Conservation (phyloP, 2,888 invertebrate species). For the Adelphocoris suturalis region DNA sequence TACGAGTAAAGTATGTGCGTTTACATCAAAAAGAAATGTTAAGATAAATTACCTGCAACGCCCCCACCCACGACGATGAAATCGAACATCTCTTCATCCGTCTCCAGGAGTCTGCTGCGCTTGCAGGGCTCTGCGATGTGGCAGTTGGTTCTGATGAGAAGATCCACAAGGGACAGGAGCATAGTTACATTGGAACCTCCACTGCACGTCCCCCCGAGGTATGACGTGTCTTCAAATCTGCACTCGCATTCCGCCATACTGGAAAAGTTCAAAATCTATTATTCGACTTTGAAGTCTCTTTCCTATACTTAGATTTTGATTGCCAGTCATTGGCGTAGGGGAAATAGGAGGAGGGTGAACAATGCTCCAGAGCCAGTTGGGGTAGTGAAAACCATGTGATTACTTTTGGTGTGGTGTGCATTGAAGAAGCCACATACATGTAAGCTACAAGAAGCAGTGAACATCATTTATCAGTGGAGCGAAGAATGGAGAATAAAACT, state of each 20-base stretch:
- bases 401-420: no score
- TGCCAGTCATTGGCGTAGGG: no score
- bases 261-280: background rate
- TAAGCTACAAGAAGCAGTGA: no score
- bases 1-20: no score
- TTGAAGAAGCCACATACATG: no score
- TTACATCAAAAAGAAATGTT: background rate
- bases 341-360: no score
- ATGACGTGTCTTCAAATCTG: constrained; percentile 76
- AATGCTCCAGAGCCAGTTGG: no score
- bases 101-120: constrained; percentile 73
- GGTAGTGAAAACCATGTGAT: no score
- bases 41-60: constrained; percentile 76
- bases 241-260: constrained; percentile 74
- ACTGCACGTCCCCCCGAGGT: constrained; percentile 76
- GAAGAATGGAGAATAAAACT: no score
- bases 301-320: no score
- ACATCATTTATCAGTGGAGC: no score
- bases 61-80: constrained; percentile 77
- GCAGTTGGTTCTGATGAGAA: constrained; percentile 76
- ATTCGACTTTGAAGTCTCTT: background rate
- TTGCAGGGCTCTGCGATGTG: constrained; percentile 77
- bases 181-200: constrained; percentile 75
- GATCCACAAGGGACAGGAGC: constrained; percentile 77
- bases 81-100: constrained; percentile 74